Percentiles rank a stretch among this genome's conserved stretches.
These are phyloP conservation scores for Cheilosia vernalis DNA, from an alignment of 2,888 invertebrate genomes.

Conservation along the genomic window DNA sequence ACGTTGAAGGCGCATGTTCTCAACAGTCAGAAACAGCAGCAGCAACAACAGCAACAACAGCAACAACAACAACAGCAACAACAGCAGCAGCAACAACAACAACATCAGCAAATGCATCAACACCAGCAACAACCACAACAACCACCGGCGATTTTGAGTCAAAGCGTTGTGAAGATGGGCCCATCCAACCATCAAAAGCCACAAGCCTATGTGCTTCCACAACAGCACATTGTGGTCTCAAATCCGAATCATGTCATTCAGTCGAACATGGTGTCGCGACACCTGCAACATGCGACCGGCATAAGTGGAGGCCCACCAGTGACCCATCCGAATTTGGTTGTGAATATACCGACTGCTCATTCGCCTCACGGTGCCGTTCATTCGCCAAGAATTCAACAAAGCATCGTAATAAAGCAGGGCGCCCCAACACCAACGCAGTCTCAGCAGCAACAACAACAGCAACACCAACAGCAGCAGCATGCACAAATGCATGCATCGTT, in stretches of 20 bases:
- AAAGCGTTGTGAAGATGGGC: slow-evolving; percentile 63
- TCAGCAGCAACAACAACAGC: slow-evolving; percentile 77
- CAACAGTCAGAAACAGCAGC: slow-evolving; percentile 83
- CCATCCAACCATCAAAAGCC: slow-evolving; percentile 67
- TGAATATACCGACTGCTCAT: slow-evolving; percentile 81
- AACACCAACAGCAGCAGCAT: slow-evolving; percentile 61
- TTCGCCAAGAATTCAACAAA: slow-evolving; percentile 78
- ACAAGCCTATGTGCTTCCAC: slow-evolving; percentile 55
- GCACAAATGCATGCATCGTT: slow-evolving; percentile 22
- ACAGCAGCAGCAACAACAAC: slow-evolving; percentile 64
- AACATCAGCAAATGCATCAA: slow-evolving; percentile 77
- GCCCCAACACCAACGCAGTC: slow-evolving; percentile 64
- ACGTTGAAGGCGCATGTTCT: slow-evolving; percentile 87
- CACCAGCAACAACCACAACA: slow-evolving; percentile 52
- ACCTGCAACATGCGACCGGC: slow-evolving; percentile 51
- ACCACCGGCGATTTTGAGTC: slow-evolving; percentile 41
- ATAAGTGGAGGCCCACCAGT: slow-evolving; percentile 52
- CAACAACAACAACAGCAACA: slow-evolving; percentile 74
- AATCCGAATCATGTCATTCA: slow-evolving; percentile 79
- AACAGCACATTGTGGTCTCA: slow-evolving; percentile 78
- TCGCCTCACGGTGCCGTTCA: slow-evolving; percentile 79
- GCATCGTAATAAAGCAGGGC: slow-evolving; percentile 64
- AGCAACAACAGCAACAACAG: slow-evolving; percentile 76
- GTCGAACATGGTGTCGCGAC: slow-evolving; percentile 75
- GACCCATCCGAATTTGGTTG: slow-evolving; percentile 77